These are phyloP conservation scores for Acleris laterana DNA, from an alignment of 2,888 invertebrate genomes.

Conservation along the genomic window DNA sequence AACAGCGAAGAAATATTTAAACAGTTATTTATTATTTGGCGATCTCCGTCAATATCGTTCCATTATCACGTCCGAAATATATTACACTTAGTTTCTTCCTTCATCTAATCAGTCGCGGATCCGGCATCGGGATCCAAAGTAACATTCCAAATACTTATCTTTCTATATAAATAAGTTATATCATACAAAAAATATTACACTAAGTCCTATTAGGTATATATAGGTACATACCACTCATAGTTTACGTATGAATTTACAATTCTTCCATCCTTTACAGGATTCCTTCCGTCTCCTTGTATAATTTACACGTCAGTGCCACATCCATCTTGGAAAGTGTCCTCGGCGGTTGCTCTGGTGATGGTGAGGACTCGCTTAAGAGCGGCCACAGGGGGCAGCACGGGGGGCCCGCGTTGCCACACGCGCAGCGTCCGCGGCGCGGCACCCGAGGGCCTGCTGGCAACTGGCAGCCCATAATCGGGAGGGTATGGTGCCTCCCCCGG, in stretches of 20 bases:
- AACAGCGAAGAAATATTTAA: constrained; percentile 70
- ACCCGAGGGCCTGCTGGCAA: constrained; percentile 87
- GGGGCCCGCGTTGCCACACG: constrained; percentile 94
- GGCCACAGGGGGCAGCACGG: constrained; percentile 93
- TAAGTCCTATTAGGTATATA: constrained; percentile 68
- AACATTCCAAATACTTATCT: constrained; percentile 66
- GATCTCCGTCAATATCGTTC: constrained; percentile 79
- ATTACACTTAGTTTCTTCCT: constrained; percentile 75
- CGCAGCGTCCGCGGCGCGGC: constrained; percentile 88
- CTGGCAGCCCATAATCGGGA: constrained; percentile 91
- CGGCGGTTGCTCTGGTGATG: constrained; percentile 93
- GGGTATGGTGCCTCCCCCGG: constrained; percentile 85
- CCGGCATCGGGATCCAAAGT: constrained; percentile 76
- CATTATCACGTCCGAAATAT: constrained; percentile 70
- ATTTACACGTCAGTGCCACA: constrained; percentile 95
- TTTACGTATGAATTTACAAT: constrained; percentile 63
- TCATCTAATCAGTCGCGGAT: constrained; percentile 83
- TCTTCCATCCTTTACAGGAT: constrained; percentile 56
- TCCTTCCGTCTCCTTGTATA: too few relatives aligned
- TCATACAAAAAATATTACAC: constrained; percentile 82
- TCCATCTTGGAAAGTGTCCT: constrained; percentile 96
- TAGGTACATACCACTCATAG: constrained; percentile 68
- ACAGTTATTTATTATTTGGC: constrained; percentile 77
- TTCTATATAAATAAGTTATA: constrained; percentile 81
- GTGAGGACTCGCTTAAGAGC: constrained; percentile 93